phyloP scores from a whole-genome alignment of 1,140 invertebrate genomes.

The Neodiprion fabricii region DNA sequence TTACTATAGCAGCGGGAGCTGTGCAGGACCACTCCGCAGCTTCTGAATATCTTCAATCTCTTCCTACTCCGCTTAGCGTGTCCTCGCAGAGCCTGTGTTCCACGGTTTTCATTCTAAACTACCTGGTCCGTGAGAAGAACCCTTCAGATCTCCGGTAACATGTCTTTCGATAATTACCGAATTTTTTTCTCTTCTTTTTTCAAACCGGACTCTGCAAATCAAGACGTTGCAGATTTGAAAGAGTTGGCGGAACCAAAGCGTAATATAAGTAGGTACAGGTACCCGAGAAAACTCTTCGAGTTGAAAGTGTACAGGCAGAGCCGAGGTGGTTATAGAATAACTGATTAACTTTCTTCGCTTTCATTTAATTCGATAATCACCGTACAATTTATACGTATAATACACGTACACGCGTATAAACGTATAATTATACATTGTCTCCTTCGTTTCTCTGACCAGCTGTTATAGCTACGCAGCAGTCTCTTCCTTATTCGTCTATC shows the following conservation, averaged over 20 bases:
- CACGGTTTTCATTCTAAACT: too few species aligned
- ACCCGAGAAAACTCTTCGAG: conserved; percentile 12
- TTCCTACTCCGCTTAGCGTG: too few species aligned
- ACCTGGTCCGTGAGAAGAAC: too few species aligned
- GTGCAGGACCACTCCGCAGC: too few species aligned
- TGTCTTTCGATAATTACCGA: conserved; percentile 15
- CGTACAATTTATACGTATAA: not conserved
- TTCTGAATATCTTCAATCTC: too few species aligned
- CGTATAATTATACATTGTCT: conserved; percentile 21
- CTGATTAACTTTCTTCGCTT: conserved; percentile 40
- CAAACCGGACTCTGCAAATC: conserved; percentile 46
- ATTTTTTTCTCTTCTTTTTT: conserved; percentile 29
- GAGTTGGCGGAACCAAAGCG: conserved; percentile 40
- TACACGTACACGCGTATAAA: conserved; percentile 27
- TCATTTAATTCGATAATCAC: conserved; percentile 41
- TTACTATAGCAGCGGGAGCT: too few species aligned
- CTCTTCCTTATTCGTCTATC: not conserved
- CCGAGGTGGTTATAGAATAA: conserved; percentile 26
- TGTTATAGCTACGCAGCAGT: not conserved
- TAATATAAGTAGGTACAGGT: conserved; percentile 26
- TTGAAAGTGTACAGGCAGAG: conserved; percentile 30
- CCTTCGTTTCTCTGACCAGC: not conserved
- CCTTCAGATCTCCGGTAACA: too few species aligned
- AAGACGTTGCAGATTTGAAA: conserved; percentile 27
- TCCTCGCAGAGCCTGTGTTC: too few species aligned